A percentile compares a stretch with the other conserved stretches of the same genome.
phyloP scores from a whole-genome alignment of 2,888 invertebrate genomes.

The Amblyjoppa proteus region DNA sequence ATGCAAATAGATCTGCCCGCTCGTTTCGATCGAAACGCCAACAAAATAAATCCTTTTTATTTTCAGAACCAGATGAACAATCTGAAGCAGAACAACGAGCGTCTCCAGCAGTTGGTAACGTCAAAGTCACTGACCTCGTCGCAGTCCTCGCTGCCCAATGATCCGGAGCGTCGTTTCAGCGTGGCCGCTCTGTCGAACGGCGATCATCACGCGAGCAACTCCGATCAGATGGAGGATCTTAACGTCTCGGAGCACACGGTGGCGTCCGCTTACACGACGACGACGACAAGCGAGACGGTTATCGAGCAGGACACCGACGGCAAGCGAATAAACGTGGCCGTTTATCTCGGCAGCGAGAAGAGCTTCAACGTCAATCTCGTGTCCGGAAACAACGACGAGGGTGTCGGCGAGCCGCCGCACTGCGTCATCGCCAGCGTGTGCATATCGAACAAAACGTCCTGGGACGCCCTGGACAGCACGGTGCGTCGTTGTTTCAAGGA shows the following conservation, averaged over 20 bases:
- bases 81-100: constrained; percentile 98
- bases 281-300: constrained; percentile 74
- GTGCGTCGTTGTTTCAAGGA: constrained; percentile 97
- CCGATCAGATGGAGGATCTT: constrained; percentile 80
- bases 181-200: constrained; percentile 81
- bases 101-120: constrained; percentile 94
- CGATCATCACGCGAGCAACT: constrained; percentile 69
- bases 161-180: constrained; percentile 84
- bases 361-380: constrained; percentile 87
- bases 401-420: constrained; percentile 82
- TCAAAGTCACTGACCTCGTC: constrained; percentile 87
- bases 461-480: constrained; percentile 97
- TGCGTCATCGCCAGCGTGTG: constrained; percentile 94
- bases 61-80: constrained; percentile 97
- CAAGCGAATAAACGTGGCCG: constrained; percentile 94
- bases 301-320: constrained; percentile 90
- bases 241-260: constrained; percentile 79
- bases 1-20: not conserved
- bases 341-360: constrained; percentile 91
- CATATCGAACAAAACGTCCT: constrained; percentile 96
- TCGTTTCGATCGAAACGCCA: not conserved
- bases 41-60: not conserved
- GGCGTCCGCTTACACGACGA: constrained; percentile 73
- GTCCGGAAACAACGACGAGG: constrained; percentile 83
- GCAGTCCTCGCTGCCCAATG: constrained; percentile 85